These are phyloP conservation scores for Staurois parvus DNA, from an alignment of 2,797 vertebrate species.

Conservation along the genomic window DNA sequence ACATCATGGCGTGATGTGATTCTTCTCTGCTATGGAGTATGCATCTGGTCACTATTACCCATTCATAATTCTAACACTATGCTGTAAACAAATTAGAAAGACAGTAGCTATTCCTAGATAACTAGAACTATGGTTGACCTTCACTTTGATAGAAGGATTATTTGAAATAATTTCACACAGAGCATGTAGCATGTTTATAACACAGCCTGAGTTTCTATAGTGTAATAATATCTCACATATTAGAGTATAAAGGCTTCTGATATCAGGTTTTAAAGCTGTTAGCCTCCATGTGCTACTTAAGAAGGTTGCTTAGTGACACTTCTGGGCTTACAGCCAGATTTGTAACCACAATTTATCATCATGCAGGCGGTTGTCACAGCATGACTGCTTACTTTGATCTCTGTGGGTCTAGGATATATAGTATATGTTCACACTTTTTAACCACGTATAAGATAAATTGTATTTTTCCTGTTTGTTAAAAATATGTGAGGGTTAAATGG, in stretches of 20 bases:
- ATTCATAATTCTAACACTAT: background rate
- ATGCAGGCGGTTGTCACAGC: slow-evolving; percentile 26
- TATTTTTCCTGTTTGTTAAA: slow-evolving; percentile 4
- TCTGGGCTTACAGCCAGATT: slow-evolving; percentile 37
- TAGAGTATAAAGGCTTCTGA: slow-evolving; percentile 2
- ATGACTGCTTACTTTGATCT: slow-evolving; percentile 45
- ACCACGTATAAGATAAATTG: background rate
- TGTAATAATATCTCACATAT: slow-evolving; percentile 21
- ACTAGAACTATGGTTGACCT: background rate
- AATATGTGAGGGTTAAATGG: background rate
- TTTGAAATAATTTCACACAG: background rate
- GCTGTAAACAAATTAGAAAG: background rate
- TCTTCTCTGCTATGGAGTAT: background rate
- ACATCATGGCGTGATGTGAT: background rate
- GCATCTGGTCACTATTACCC: background rate
- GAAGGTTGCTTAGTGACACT: slow-evolving; percentile 33
- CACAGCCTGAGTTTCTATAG: background rate
- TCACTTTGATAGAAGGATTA: background rate
- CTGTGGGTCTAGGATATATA: slow-evolving; percentile 30
- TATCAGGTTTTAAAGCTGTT: slow-evolving; percentile 20
- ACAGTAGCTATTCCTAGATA: background rate
- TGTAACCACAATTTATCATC: slow-evolving; percentile 42
- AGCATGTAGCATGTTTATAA: background rate
- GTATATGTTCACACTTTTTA: slow-evolving; percentile 20
- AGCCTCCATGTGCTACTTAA: slow-evolving; percentile 35